Percentiles rank a stretch among this genome's conserved stretches.
These are phyloP conservation scores for Drosophila truncata DNA, from an alignment of 1,140 invertebrate genomes.

Conservation along the genomic window DNA sequence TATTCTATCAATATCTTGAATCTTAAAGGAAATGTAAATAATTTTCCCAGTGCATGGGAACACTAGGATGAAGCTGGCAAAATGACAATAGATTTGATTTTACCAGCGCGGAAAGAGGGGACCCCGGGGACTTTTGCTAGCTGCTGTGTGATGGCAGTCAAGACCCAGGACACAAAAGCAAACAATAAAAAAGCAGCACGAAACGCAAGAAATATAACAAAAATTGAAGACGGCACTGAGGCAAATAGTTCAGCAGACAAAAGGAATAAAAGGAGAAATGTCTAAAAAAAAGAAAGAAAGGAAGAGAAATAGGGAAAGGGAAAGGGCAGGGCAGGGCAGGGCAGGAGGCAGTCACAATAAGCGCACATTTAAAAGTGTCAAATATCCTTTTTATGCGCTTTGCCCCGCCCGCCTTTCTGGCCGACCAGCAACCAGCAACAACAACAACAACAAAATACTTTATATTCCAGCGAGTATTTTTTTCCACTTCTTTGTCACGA, in stretches of 20 bases:
- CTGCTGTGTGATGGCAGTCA: conserved; percentile 52
- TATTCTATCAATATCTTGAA: no score
- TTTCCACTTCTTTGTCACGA: conserved; percentile 68
- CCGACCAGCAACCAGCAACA: conserved; percentile 53
- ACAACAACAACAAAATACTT: conserved; percentile 66
- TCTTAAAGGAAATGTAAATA: background rate
- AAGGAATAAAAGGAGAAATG: conserved; percentile 44
- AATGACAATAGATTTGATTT: conserved; percentile 84
- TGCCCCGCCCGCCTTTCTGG: conserved; percentile 50
- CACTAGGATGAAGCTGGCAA: conserved; percentile 65
- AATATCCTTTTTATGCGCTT: conserved; percentile 83
- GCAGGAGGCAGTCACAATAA: conserved; percentile 69
- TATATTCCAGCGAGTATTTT: conserved; percentile 62
- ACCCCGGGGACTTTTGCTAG: conserved; percentile 44
- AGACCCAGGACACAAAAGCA: conserved; percentile 81
- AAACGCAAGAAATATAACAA: conserved; percentile 77
- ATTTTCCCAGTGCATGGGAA: conserved; percentile 1
- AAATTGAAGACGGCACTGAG: conserved; percentile 73
- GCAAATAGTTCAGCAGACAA: conserved; percentile 80
- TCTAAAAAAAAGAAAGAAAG: conserved; percentile 15
- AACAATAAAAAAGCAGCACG: conserved; percentile 61
- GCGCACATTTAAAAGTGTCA: conserved; percentile 84
- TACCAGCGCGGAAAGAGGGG: conserved; percentile 46
- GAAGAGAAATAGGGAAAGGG: conserved; percentile 1
- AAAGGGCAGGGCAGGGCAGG: no score